Percentiles rank a stretch among this genome's conserved stretches.
Evolutionary conservation across 2,797 vertebrate genomes (phyloP).

Genomic region (Hephaestus fuliginosus): DNA sequence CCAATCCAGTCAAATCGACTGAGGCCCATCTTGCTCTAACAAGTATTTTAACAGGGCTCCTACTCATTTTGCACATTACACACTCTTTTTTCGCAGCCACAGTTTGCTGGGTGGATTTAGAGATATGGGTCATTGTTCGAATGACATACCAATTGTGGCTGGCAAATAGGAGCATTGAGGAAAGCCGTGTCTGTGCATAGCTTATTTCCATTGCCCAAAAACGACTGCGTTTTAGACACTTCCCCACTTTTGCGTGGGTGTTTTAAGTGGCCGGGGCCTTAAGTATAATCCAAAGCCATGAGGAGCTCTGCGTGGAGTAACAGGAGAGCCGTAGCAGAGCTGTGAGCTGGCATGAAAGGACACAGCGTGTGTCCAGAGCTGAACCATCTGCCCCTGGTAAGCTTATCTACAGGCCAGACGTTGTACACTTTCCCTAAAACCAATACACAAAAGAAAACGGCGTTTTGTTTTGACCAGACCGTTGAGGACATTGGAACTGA

Average conservation of each 20-base stretch:
- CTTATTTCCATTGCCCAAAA: neutral
- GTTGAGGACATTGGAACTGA: neutral
- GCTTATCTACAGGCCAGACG: slow-evolving; percentile 31
- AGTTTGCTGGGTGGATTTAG: slow-evolving; percentile 22
- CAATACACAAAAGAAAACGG: slow-evolving; percentile 15
- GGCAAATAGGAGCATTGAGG: slow-evolving; percentile 5
- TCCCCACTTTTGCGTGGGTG: slow-evolving; percentile 36
- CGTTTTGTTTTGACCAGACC: neutral
- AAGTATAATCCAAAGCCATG: slow-evolving; percentile 32
- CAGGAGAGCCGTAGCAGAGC: slow-evolving; percentile 50
- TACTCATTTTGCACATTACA: slow-evolving; percentile 62
- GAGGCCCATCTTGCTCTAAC: slow-evolving; percentile 48
- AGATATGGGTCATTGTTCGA: slow-evolving; percentile 46
- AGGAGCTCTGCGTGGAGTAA: slow-evolving; percentile 47
- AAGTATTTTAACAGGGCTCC: slow-evolving; percentile 61
- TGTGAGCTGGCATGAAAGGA: slow-evolving; percentile 60
- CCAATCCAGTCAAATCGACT: slow-evolving; percentile 41
- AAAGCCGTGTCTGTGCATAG: neutral
- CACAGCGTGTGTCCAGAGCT: slow-evolving; percentile 60
- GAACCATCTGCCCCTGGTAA: slow-evolving; percentile 70
- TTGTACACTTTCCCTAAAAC: slow-evolving; percentile 36
- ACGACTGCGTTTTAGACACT: neutral
- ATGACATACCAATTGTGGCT: slow-evolving; percentile 9
- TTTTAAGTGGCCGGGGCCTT: slow-evolving; percentile 34
- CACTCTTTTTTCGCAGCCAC: slow-evolving; percentile 16